These are phyloP conservation scores for Piaya cayana DNA, from an alignment of 2,113 vertebrate species.

Conservation along the genomic window DNA sequence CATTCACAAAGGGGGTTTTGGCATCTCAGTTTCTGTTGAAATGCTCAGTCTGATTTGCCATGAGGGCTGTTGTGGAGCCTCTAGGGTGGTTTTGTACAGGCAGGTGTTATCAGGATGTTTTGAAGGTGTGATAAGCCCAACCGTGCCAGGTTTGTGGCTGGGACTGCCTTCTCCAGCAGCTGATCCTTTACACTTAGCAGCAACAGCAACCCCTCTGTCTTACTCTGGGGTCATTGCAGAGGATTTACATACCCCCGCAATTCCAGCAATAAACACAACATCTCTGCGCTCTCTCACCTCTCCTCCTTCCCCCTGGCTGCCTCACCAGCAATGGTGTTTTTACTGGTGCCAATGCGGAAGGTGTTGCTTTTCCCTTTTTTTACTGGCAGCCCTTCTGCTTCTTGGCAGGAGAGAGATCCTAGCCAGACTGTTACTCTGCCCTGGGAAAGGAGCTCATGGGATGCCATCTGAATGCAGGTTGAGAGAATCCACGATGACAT, in stretches of 20 bases:
- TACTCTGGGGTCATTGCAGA: rapidly evolving
- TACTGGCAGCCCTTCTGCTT: not conserved
- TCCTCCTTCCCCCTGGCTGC: rapidly evolving
- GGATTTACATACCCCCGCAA: not conserved
- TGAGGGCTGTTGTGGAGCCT: not conserved
- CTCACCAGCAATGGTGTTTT: not conserved
- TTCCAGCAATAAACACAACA: rapidly evolving
- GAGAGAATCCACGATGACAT: not conserved
- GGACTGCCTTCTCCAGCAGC: not conserved
- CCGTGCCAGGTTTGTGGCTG: not conserved
- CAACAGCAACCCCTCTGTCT: not conserved
- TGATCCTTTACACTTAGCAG: rapidly evolving
- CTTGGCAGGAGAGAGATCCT: not conserved
- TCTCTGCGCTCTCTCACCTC: not conserved
- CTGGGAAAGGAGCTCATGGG: rapidly evolving
- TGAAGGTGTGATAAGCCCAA: not conserved
- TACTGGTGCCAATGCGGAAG: not conserved
- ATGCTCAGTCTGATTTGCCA: rapidly evolving
- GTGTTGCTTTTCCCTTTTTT: rapidly evolving
- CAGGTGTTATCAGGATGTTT: rapidly evolving
- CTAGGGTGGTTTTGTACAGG: rapidly evolving
- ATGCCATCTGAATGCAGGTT: not conserved
- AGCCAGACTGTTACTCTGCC: not conserved
- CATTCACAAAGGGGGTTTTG: not conserved
- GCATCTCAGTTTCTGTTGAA: not conserved